phyloP scores from a whole-genome alignment of 2,888 invertebrate genomes.

The Baronia brevicornis region DNA sequence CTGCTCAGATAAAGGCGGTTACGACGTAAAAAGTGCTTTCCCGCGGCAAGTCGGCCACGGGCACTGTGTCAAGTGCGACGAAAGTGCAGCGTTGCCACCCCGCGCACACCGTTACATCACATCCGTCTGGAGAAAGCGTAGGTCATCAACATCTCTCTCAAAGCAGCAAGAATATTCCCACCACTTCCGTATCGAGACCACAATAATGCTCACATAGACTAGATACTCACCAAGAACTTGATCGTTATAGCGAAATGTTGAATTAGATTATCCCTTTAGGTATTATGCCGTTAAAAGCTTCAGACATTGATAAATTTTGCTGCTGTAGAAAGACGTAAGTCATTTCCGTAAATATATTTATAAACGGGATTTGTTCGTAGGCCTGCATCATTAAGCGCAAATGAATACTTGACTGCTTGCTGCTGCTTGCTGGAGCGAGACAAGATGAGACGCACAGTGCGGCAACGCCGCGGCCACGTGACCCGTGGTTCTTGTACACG shows the following conservation, averaged over 20 bases:
- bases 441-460: slow-evolving; percentile 38
- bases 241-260: neutral
- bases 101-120: slow-evolving; percentile 57
- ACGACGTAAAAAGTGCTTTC: slow-evolving; percentile 71
- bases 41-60: slow-evolving; percentile 72
- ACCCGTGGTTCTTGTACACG: slow-evolving; percentile 68
- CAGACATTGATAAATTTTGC: no score
- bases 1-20: slow-evolving; percentile 54
- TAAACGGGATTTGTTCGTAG: slow-evolving; percentile 33
- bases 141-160: slow-evolving; percentile 53
- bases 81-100: slow-evolving; percentile 63
- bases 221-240: neutral
- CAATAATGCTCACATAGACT: no score
- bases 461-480: slow-evolving; percentile 71
- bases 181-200: slow-evolving; percentile 3
- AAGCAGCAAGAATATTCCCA: slow-evolving; percentile 17
- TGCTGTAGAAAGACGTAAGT: no score
- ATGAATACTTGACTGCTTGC: slow-evolving; percentile 59
- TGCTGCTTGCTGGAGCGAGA: slow-evolving; percentile 53
- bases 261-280: no score
- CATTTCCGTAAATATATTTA: slow-evolving; percentile 29
- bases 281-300: no score
- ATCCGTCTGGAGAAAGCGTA: slow-evolving; percentile 66
- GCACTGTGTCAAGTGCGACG: slow-evolving; percentile 74
- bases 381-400: slow-evolving; percentile 66